Conservation (phyloP, 2,797 vertebrate genomes). For the Galagoides demidoff region DNA sequence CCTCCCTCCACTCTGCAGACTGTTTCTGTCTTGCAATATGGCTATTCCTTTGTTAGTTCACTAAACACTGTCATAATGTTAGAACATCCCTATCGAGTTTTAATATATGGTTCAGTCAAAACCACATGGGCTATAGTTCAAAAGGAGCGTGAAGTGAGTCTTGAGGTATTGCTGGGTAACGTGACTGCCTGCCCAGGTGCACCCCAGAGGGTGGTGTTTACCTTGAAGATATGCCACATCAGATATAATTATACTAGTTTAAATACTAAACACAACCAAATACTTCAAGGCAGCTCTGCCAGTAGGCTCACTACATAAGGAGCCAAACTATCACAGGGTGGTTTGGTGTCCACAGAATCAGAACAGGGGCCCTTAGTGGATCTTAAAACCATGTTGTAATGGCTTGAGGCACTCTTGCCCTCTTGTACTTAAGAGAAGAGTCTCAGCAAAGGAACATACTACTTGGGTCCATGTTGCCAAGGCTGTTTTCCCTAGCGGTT, state of each 20-base stretch:
- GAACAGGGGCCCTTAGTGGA: background rate
- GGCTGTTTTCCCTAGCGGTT: background rate
- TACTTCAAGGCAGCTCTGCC: background rate
- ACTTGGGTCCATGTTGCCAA: background rate
- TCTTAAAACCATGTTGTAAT: background rate
- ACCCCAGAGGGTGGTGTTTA: background rate
- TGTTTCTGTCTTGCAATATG: background rate
- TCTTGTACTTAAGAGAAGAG: background rate
- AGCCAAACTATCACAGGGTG: background rate
- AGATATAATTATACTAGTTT: background rate
- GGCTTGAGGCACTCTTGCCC: background rate
- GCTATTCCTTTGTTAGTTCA: conserved; percentile 5
- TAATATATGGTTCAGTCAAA: background rate
- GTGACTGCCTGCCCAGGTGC: background rate
- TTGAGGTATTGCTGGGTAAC: background rate
- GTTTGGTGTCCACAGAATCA: background rate
- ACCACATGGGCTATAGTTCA: background rate
- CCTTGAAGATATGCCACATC: background rate
- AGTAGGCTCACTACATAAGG: background rate
- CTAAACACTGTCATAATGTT: background rate
- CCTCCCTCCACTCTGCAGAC: background rate
- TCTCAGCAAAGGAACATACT: background rate
- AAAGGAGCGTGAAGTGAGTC: background rate
- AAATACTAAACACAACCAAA: background rate
- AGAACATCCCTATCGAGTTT: background rate